Evolutionary conservation across 2,888 invertebrate species (phyloP), one percentile per base, ranked within the genome.

Genomic region (Ellobium chinense): DNA sequence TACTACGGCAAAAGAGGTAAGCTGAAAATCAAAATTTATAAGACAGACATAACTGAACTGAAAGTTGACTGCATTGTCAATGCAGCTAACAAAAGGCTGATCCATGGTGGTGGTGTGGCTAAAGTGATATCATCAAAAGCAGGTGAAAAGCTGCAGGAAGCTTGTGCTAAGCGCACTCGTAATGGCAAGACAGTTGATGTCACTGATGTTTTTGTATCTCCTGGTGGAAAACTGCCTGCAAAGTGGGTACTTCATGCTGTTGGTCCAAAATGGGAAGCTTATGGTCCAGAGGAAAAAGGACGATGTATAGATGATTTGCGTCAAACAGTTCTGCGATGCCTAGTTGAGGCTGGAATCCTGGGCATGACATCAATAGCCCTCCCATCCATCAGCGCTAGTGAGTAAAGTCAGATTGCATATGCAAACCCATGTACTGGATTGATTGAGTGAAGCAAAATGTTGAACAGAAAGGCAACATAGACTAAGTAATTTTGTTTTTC

Each of bases 11-110:
- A 66, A 24, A 14, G 21, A 21, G 36, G 74, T 24, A 70, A 75
- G 0, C 56, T 76, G 12, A 70, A 36, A 31, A 62, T 80, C 24
- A 34, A 31, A 5, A 58, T 82, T 34, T 39, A 74, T 37, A 78
- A 81, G 27, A 74, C 74, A 56, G 69, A 81, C 62, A 83, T 83
- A 56, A 83, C 83, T 21, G 58, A 80, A 63, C 78, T 78, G 27
- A 3, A 68, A 2, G 83, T 81, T 27, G 83, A 78, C 18, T 77
- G 68, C 29, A 83, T 83, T 46, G 83, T 83, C 31, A 83, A 83
- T 63, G 80, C 83, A 31, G 78, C 80, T n/a, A 78, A 83, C 37
- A 21, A 56, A 4, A 2, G 27, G 3, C 62, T 83, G 4, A 21
- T 29, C n/a, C 81, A 83, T 46, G 69, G 29, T 4, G 83, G 80